Base-by-base conservation (phyloP, 1,140 invertebrate species). In the Caenorhabditis remanei region DNA sequence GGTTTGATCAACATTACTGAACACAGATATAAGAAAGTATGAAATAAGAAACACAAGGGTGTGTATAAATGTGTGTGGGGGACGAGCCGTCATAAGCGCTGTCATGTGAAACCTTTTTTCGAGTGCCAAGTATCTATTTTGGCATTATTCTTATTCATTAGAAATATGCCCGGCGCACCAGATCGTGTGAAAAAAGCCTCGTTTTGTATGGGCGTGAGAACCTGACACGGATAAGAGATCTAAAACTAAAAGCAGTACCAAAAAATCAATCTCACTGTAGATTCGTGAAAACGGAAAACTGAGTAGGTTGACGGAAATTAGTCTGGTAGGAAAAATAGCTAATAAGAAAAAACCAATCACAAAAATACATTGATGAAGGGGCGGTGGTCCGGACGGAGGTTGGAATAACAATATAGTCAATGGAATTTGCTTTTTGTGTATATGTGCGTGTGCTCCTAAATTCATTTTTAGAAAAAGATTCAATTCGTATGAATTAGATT, bases 71-170 rank as follows among this genome's bases (percentile, higher is more conserved):
- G 19, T 13, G 19, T 13, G 13, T 2, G 21, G 46, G 21, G 46
- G 71, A 79, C 43, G 46, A 50, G 46, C 71, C 13, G 46, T 50
- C 71, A 71, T 71, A 71, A 43, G 65, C 65, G n/a, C 65, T 41
- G 71, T 79, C 46, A 79, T 79, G 71, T 79, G 71, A 79, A 79
- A 79, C 71, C 46, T 50, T 71, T 71, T 71, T 46, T 63, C 24
- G 21, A 71, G 65, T 46, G 65, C 65, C 65, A 71, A 79, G 71
- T 79, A 79, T 79, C 71, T 79, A 79, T 79, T 79, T 79, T 79
- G 71, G 71, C 71, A 79, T 79, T 65, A 32, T 65, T 65, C 32
- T n/a, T 71, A 71, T 71, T 53, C 71, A 79, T 79, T n/a, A 79
- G 71, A 79, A n/a, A 7, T 50, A 48, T 6, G 46, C 40, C 40